A percentile compares a stretch with the other conserved stretches of the same genome.
phyloP scores from a whole-genome alignment of 2,113 vertebrate species.

The Phalacrocorax pelagicus region DNA sequence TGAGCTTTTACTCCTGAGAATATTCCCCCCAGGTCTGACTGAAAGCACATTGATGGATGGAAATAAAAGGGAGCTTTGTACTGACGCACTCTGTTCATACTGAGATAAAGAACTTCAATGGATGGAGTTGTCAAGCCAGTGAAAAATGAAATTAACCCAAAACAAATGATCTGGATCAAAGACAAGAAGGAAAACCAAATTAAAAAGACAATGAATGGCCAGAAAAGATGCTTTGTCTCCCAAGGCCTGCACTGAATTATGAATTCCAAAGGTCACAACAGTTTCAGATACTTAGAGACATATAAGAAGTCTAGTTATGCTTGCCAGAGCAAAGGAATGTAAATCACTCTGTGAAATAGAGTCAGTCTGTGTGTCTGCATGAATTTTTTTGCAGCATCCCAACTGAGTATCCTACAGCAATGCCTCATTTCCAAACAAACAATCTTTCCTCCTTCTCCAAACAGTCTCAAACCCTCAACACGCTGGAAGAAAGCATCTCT shows the following conservation, averaged over 20 bases:
- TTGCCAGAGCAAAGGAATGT: slow-evolving; percentile 11
- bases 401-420: not conserved
- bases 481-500: not conserved
- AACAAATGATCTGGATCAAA: slow-evolving; percentile 45
- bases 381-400: not conserved
- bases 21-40: slow-evolving; percentile 17
- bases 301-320: not conserved
- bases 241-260: not conserved
- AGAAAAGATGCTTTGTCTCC: slow-evolving; percentile 22
- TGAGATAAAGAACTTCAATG: slow-evolving; percentile 22
- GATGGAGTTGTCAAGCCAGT: not conserved
- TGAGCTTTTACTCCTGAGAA: slow-evolving; percentile 21
- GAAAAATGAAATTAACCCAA: slow-evolving; percentile 51
- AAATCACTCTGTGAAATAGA: not conserved
- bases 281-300: not conserved
- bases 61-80: slow-evolving; percentile 34
- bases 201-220: not conserved
- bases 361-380: not conserved
- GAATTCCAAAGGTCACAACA: slow-evolving; percentile 29
- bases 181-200: slow-evolving; percentile 29
- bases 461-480: not conserved
- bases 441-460: slow-evolving; percentile 23
- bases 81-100: not conserved
- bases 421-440: slow-evolving; percentile 1
- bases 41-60: not conserved